Percentiles rank a stretch among this genome's conserved stretches.
phyloP scores from a whole-genome alignment of 1,140 invertebrate genomes.

The Drosophila sucinea region DNA sequence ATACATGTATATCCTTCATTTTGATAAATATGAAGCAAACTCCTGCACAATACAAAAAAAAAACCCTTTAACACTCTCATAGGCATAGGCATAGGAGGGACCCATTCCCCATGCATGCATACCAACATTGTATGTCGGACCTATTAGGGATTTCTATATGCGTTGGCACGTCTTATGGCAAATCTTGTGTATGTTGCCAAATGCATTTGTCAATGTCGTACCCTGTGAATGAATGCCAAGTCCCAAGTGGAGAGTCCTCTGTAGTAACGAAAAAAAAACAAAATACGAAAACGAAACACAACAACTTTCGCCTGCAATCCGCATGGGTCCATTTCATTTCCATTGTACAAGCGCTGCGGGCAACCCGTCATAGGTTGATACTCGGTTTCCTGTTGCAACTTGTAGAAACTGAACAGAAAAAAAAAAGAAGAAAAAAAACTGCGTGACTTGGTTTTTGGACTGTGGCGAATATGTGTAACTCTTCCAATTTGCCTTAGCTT shows the following conservation, averaged over 20 bases:
- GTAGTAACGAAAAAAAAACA: conserved; percentile 1
- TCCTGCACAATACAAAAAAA: not conserved
- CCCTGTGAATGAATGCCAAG: conserved; percentile 35
- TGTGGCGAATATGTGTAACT: conserved; percentile 44
- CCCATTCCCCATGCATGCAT: not conserved
- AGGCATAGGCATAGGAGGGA: not conserved
- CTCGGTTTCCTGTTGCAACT: conserved; percentile 56
- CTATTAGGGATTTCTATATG: conserved; percentile 48
- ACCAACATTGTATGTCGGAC: not conserved
- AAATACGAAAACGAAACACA: conserved; percentile 21
- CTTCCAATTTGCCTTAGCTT: conserved; percentile 56
- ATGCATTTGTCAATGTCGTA: conserved; percentile 77
- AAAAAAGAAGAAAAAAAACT: conserved; percentile 18
- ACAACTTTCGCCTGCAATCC: conserved; percentile 74
- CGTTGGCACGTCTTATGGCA: conserved; percentile 59
- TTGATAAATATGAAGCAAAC: conserved; percentile 4
- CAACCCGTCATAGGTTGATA: conserved; percentile 57
- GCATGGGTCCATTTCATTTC: conserved; percentile 55
- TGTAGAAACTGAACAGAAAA: conserved; percentile 8
- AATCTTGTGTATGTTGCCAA: conserved; percentile 55
- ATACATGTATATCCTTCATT: not conserved
- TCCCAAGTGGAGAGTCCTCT: conserved; percentile 29
- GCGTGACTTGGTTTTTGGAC: conserved; percentile 65
- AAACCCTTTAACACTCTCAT: not conserved
- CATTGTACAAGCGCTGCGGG: conserved; percentile 71